These are phyloP conservation scores for Ifrita kowaldi DNA, from an alignment of 2,113 vertebrate species.

Conservation along the genomic window DNA sequence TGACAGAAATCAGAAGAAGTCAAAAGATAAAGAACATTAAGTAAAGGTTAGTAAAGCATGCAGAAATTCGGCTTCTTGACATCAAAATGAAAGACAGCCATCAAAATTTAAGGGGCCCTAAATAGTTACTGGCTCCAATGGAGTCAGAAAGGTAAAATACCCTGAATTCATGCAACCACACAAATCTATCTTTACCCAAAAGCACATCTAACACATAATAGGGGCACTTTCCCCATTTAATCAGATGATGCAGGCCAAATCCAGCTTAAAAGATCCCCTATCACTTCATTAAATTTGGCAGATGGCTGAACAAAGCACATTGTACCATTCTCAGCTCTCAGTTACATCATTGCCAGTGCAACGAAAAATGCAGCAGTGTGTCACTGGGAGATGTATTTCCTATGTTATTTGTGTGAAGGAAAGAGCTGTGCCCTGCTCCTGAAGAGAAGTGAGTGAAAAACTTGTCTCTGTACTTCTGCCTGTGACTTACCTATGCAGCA, in stretches of 20 bases:
- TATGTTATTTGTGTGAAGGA: not conserved
- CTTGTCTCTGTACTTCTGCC: not conserved
- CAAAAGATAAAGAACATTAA: not conserved
- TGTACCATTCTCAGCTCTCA: not conserved
- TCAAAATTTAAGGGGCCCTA: not conserved
- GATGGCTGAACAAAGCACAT: not conserved
- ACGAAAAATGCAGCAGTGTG: not conserved
- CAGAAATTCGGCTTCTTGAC: not conserved
- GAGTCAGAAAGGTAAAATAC: not conserved
- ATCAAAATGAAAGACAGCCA: not conserved
- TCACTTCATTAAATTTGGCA: conserved; percentile 45
- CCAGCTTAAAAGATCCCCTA: conserved; percentile 21
- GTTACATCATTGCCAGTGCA: not conserved
- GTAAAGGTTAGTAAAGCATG: not conserved
- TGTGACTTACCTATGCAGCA: not conserved
- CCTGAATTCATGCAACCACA: not conserved
- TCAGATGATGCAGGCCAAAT: not conserved
- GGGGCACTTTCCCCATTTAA: not conserved
- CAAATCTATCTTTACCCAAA: not conserved
- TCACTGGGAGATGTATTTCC: not conserved
- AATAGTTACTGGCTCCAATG: not conserved
- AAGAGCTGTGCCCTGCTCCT: not conserved
- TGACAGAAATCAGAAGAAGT: not conserved
- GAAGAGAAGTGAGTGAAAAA: not conserved
- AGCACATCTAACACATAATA: not conserved